Evolutionary conservation across 2,888 invertebrate genomes (phyloP), one percentile per base, ranked within the genome.

Genomic region (Drosophila mayaguana): DNA sequence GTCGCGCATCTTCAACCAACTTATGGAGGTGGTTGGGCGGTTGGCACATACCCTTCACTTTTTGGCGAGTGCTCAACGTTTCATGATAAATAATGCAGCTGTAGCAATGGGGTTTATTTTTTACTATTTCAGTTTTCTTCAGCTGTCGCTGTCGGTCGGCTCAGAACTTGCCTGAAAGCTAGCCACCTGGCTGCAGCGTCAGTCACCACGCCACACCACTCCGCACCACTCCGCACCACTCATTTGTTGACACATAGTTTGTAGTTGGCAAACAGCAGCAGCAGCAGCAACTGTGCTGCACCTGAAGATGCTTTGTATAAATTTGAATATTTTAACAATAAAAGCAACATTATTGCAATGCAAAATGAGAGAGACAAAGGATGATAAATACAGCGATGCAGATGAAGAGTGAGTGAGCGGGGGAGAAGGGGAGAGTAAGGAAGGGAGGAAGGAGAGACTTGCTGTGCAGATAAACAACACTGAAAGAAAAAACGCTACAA

Each of bases 251-350:
- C 84, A 85, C 84, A 85, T 82, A 81, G 84, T 84, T 84, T 84
- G 81, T 79, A 78, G 84, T 80, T 83, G 80, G 78, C 78, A 82
- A 86, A 71, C 65, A 72, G 65, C 55, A 75, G 32, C 75, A 78
- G 16, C 64, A 72, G 67, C 55, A 75, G 32, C 76, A 77, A 78
- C 72, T 78, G 72, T 73, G 68, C 71, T 66, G 77, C 71, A 71
- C 63, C 82, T 82, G 81, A 86, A 86, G 84, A 84, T 84, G 86
- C 84, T 82, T 84, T 81, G 84, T 86, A 85, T 85, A 85, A 85
- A 85, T 85, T 85, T 85, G 84, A 86, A 85, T 85, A 86, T 86
- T 82, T 81, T 81, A 81, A 82, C 73, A 81, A 70, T 67, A 77
- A 67, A 69, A 71, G 61, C 79, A 62, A 70, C 67, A 78, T 64